Evolutionary conservation across 1,140 invertebrate species (phyloP), one percentile per base, ranked within the genome.

Genomic region (Elysia chlorotica): DNA sequence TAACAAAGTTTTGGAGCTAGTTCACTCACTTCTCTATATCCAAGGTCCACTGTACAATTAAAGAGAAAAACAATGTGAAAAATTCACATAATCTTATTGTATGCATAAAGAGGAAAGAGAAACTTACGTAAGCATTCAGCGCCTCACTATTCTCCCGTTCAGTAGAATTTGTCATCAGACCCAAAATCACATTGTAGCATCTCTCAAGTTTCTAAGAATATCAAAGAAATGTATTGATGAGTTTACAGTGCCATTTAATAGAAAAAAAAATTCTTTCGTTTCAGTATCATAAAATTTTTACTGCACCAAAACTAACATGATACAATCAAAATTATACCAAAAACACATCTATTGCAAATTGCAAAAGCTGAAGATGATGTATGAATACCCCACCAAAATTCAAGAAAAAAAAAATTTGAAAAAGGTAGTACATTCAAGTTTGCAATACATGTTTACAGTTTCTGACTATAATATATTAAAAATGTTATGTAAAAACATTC

Each of bases 71-170:
- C n/a, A n/a, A n/a, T n/a, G n/a, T n/a, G n/a, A n/a, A n/a, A n/a
- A n/a, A n/a, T n/a, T n/a, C n/a, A n/a, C n/a, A n/a, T n/a, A n/a
- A n/a, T n/a, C n/a, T n/a, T n/a, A n/a, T n/a, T n/a, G n/a, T n/a
- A n/a, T n/a, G n/a, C n/a, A n/a, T n/a, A n/a, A n/a, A n/a, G n/a
- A n/a, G n/a, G n/a, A 23, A 25, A 62, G 10, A 31, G 35, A 23
- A 5, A 80, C 81, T 81, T 79, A 82, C 80, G 76, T 81, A 68
- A 48, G 92, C 94, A 83, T 94, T 96, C 17, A 98, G 89, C 17
- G 92, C 92, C 88, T 98, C 96, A 83, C 97, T 95, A 74, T 93
- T 92, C 88, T 98, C 96, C 85, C 97, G 95, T 84, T 98, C 96
- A 71, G 94, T 95, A 73, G 95, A 90, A 70, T 94, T 94, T 69